Evolutionary conservation across 2,797 vertebrate genomes (phyloP), one percentile per base, ranked within the genome.

Genomic region (Cirrhinus molitorella): DNA sequence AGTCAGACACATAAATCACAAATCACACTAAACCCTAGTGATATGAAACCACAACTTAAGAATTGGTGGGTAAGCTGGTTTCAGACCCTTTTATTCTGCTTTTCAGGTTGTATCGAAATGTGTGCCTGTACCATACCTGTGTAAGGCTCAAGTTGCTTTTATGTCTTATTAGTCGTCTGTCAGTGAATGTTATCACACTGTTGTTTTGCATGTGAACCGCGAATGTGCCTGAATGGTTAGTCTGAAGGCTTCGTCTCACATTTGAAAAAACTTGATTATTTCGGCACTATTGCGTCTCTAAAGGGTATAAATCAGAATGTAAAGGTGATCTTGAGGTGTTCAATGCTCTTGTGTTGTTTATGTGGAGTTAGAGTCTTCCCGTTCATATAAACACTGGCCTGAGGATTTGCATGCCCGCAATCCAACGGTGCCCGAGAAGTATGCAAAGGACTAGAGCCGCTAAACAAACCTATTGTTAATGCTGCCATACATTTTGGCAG

Each of bases 361-460:
- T 57, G 72, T 57, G 51, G 55, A 61, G n/a, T 59, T 25, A 31
- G 11, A 14, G 49, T 45, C 9, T 40, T 37, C 49, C 17, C 16
- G 53, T 25, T 49, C 68, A 47, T 28, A 31, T 68, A 51, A 47
- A 57, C 65, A 23, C n/a, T 13, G 3, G 55, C 79, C 75, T n/a
- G 16, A 43, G 34, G 13, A 90, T 90, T 90, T 92, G 88, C 89
- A 77, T 91, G 80, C 25, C 45, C 0, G 14, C 47, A 51, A 55
- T 31, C 34, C 79, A 55, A 78, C 53, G 23, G 83, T 85, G 65
- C 68, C 40, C 45, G 34, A 49, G 53, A 61, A 34, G 37, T 83
- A 80, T 81, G 84, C 88, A 89, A 88, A 82, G 78, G 19, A 59
- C 19, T 2, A 12, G 67, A 61, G 55, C 55, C 8, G 21, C 19